phyloP scores from a whole-genome alignment of 1,140 invertebrate genomes.

The Ectropis grisescens region DNA sequence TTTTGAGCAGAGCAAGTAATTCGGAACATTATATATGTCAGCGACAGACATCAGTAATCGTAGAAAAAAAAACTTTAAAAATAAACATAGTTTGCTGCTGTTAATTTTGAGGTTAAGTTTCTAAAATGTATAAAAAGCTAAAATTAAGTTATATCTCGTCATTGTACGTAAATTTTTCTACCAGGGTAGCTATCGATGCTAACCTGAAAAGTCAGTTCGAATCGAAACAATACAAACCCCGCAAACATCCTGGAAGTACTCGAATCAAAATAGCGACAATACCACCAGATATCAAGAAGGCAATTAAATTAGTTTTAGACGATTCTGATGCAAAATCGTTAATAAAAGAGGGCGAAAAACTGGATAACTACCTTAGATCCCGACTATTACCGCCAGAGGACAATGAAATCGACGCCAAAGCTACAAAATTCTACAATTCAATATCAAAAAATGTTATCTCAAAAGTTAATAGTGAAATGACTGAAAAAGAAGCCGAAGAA shows the following conservation, averaged over 20 bases:
- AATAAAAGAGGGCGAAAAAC: slow-evolving; percentile 60
- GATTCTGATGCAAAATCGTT: slow-evolving; percentile 71
- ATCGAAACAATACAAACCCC: slow-evolving; percentile 73
- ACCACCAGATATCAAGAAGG: slow-evolving; percentile 72
- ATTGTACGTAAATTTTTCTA: slow-evolving; percentile 31
- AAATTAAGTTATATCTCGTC: slow-evolving; percentile 24
- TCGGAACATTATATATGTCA: no score
- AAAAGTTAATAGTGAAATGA: slow-evolving; percentile 35
- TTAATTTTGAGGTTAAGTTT: slow-evolving; percentile 18
- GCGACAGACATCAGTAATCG: no score
- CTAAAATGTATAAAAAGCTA: slow-evolving; percentile 45
- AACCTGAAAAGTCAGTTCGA: slow-evolving; percentile 68
- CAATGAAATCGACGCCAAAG: slow-evolving; percentile 62
- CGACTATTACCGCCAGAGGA: slow-evolving; percentile 75
- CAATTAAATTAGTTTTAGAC: slow-evolving; percentile 68
- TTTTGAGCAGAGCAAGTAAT: no score
- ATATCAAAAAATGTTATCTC: slow-evolving; percentile 44
- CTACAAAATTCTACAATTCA: slow-evolving; percentile 37
- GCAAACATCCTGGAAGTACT: slow-evolving; percentile 77
- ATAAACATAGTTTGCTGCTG: no score
- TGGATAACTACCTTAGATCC: slow-evolving; percentile 73
- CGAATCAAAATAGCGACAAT: slow-evolving; percentile 61
- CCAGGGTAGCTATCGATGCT: slow-evolving; percentile 67
- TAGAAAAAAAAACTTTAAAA: no score
- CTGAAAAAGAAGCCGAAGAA: slow-evolving; percentile 29